Percentiles rank a stretch among this genome's conserved stretches.
Evolutionary conservation across 2,888 invertebrate species (phyloP).

Genomic region (Xestoiulus laeticollis): DNA sequence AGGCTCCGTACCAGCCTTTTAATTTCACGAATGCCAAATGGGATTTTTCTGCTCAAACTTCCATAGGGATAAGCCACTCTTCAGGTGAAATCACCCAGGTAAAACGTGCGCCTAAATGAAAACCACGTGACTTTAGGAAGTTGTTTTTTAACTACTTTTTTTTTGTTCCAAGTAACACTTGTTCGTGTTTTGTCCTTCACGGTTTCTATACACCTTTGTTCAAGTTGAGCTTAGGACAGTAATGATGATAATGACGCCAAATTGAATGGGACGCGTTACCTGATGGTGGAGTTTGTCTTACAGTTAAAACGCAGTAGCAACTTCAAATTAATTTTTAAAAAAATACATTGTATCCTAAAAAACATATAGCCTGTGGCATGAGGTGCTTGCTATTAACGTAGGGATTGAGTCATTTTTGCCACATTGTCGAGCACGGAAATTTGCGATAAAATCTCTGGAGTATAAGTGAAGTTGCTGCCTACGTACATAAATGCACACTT

Average conservation of each 20-base stretch:
- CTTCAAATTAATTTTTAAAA: not conserved
- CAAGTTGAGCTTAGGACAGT: not conserved
- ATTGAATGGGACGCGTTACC: not conserved
- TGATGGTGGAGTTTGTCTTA: not conserved
- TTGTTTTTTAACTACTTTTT: not conserved
- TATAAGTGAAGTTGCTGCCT: not conserved
- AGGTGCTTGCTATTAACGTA: not conserved
- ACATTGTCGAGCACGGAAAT: not conserved
- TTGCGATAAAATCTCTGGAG: not conserved
- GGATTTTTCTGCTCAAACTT: not conserved
- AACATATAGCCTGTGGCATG: not conserved
- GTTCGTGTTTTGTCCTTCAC: constrained; percentile 10
- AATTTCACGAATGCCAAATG: not conserved
- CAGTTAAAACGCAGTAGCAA: not conserved
- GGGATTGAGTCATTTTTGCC: not conserved
- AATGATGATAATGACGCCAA: constrained; percentile 15
- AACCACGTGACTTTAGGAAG: not conserved
- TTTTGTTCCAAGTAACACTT: not conserved
- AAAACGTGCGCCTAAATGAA: not conserved
- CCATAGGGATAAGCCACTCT: not conserved
- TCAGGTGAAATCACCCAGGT: not conserved
- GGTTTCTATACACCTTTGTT: not conserved
- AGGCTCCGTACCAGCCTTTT: not conserved
- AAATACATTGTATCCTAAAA: not conserved
- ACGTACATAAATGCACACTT: not conserved